Evolutionary conservation across 1,140 invertebrate species (phyloP), one percentile per base, ranked within the genome.

Genomic region (Spodoptera litura): DNA sequence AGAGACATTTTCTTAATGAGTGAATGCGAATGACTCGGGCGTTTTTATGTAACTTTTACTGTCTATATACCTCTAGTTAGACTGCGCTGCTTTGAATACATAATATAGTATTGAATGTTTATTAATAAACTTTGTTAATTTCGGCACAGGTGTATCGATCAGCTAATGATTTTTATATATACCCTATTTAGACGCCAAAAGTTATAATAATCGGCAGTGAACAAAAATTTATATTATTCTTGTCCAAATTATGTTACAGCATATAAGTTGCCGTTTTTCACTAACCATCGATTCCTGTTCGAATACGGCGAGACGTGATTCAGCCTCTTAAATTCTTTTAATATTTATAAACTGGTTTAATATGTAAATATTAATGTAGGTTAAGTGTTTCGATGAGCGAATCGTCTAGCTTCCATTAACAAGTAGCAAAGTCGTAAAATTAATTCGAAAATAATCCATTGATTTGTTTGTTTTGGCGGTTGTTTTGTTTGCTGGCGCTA

Each of bases 401-500:
- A 31, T 10, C 66, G 20, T 31, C 52, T 70, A 70, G 49, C 66
- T 6, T 31, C 25, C 62, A 66, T 70, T 70, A 49, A 74, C 56
- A 64, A 62, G 27, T 61, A 61, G 27, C 52, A n/a, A 31, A 51
- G 2, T 55, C 20, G 11, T 49, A 49, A 49, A 73, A 11, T 51
- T 58, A 35, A 75, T 15, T 53, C 56, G 31, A 11, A 51, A 38
- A 73, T 58, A 58, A 58, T 35, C 49, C 15, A 25, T 55, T 13
- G 15, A 44, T 35, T 49, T 68, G 49, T 73, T 53, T 74, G 72
- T 80, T 80, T 68, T n/a, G n/a, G n/a, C n/a, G n/a, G n/a, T n/a
- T n/a, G n/a, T n/a, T n/a, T n/a, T n/a, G n/a, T n/a, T 71, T 82
- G 81, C 88, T 88, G 78, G 84, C 88, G 85, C 83, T 89, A 88